A percentile compares a stretch with the other conserved stretches of the same genome.
Evolutionary conservation across 2,797 vertebrate genomes (phyloP).

Genomic region (Chloroceryle amazona): DNA sequence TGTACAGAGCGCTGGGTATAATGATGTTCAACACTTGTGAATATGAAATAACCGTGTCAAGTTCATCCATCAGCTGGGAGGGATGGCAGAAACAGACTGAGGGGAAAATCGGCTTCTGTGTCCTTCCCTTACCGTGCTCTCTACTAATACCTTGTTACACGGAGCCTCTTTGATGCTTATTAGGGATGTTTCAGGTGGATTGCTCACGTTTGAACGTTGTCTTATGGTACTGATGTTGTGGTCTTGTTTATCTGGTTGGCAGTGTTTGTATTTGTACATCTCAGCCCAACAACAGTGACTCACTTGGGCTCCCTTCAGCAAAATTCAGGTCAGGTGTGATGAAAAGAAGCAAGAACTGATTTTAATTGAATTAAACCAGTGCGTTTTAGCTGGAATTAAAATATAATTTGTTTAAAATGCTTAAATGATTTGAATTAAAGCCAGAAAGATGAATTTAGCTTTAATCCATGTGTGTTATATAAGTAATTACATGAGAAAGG

Average conservation of each 20-base stretch:
- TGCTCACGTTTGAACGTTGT: neutral
- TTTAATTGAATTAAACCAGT: conserved; percentile 18
- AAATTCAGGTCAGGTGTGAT: neutral
- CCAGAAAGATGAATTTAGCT: conserved; percentile 16
- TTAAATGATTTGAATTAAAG: conserved; percentile 23
- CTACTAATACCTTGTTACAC: neutral
- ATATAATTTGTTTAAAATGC: conserved; percentile 45
- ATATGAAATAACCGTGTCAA: neutral
- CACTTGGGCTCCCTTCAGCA: neutral
- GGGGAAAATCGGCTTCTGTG: neutral
- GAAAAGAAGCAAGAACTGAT: neutral
- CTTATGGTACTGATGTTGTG: neutral
- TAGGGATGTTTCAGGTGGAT: neutral
- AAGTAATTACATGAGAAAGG: conserved; percentile 13
- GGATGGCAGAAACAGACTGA: neutral
- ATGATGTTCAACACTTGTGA: neutral
- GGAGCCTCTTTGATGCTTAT: neutral
- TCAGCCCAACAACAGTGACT: neutral
- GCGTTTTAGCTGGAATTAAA: conserved; percentile 44
- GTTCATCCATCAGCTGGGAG: conserved; percentile 31
- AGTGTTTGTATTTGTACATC: neutral
- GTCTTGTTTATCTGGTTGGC: neutral
- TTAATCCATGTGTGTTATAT: neutral
- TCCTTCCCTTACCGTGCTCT: neutral
- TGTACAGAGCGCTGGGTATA: neutral